phyloP scores from a whole-genome alignment of 2,113 vertebrate genomes.

The Accipiter cooperii region DNA sequence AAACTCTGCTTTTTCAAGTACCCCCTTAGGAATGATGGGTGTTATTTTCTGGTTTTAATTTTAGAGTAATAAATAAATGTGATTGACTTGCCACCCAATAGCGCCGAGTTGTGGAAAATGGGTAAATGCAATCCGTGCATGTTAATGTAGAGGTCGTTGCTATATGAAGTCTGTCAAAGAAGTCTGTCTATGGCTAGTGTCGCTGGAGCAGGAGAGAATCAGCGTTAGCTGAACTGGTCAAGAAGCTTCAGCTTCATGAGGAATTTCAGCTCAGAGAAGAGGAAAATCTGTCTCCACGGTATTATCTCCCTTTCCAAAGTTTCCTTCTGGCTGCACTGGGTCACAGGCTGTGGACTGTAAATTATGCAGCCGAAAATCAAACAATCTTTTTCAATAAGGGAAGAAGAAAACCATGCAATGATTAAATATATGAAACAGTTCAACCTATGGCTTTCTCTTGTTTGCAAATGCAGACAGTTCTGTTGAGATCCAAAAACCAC shows the following conservation, averaged over 20 bases:
- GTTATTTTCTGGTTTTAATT: constrained; percentile 60
- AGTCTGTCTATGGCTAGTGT: not conserved
- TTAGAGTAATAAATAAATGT: constrained; percentile 48
- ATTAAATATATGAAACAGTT: constrained; percentile 8
- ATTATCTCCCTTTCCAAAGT: not conserved
- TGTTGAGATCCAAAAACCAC: constrained; percentile 2
- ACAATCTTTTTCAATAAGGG: not conserved
- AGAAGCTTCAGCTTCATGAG: not conserved
- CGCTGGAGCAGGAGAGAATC: not conserved
- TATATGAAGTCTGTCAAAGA: not conserved
- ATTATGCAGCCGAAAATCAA: not conserved
- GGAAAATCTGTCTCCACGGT: not conserved
- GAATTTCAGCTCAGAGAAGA: not conserved
- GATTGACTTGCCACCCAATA: constrained; percentile 35
- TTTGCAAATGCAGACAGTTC: not conserved
- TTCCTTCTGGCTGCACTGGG: not conserved
- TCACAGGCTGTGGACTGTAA: not conserved
- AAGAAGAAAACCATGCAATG: constrained; percentile 4
- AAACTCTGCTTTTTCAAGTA: not conserved
- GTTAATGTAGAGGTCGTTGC: not conserved
- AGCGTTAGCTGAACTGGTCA: not conserved
- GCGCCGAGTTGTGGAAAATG: not conserved
- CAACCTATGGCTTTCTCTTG: not conserved
- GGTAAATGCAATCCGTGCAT: not conserved
- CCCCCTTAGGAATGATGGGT: not conserved